Evolutionary conservation across 2,113 vertebrate species (phyloP).

Genomic region (Trogon melanurus): DNA sequence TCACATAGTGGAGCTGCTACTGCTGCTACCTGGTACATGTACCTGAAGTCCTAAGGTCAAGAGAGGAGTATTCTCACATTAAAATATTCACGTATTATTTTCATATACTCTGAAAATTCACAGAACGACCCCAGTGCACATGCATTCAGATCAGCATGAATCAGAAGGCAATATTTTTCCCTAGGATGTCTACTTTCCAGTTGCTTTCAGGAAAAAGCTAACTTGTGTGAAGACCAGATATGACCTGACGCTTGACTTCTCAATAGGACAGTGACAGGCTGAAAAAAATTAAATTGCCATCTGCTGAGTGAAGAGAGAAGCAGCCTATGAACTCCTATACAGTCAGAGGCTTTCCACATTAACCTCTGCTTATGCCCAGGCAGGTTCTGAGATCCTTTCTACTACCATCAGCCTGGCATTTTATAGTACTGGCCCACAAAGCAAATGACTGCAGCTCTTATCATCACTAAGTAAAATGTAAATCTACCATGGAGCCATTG

Average conservation of each 20-base stretch:
- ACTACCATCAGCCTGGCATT: neutral
- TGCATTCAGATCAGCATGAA: neutral
- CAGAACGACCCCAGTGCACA: neutral
- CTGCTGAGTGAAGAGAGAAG: neutral
- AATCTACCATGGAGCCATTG: neutral
- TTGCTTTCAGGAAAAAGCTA: neutral
- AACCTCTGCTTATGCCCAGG: neutral
- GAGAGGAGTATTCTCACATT: neutral
- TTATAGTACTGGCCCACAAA: neutral
- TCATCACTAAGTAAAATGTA: neutral
- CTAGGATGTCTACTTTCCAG: neutral
- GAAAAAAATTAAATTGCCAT: neutral
- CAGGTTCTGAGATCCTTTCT: neutral
- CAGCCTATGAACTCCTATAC: neutral
- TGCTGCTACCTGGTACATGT: neutral
- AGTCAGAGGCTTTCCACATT: neutral
- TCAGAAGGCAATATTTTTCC: neutral
- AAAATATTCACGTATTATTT: neutral
- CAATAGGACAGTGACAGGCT: neutral
- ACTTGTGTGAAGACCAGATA: neutral
- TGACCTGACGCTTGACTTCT: neutral
- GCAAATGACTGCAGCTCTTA: neutral
- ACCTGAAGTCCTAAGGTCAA: neutral
- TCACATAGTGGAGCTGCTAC: neutral
- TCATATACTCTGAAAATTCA: neutral